Evolutionary conservation across 2,888 invertebrate genomes (phyloP).

Genomic region (Napeogenes inachia): DNA sequence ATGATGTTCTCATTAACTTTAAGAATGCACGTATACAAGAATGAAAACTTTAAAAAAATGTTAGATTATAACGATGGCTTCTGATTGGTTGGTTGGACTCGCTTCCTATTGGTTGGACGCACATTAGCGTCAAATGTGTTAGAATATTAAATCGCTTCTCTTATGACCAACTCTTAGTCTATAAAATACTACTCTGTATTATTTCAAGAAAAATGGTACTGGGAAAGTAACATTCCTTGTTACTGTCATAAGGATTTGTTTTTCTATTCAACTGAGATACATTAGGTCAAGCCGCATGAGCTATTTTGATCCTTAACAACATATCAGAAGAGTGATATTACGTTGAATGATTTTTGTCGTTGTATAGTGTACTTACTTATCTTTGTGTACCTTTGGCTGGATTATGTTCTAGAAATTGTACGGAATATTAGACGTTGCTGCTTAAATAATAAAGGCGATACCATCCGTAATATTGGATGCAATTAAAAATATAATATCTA

Average conservation of each 20-base stretch:
- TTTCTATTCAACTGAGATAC: slow-evolving; percentile 32
- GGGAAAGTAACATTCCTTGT: slow-evolving; percentile 46
- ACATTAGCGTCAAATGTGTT: neutral
- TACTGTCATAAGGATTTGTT: slow-evolving; percentile 42
- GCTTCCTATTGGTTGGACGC: neutral
- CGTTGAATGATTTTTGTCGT: slow-evolving; percentile 7
- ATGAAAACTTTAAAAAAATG: too few relatives aligned
- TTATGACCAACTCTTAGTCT: slow-evolving; percentile 12
- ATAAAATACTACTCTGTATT: slow-evolving; percentile 39
- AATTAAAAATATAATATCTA: slow-evolving; percentile 28
- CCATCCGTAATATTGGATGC: slow-evolving; percentile 7
- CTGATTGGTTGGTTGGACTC: neutral
- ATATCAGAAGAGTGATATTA: slow-evolving; percentile 4
- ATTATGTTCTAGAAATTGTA: slow-evolving; percentile 22
- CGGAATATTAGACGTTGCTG: slow-evolving; percentile 15
- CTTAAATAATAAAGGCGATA: slow-evolving; percentile 1
- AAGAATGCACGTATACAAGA: too few relatives aligned
- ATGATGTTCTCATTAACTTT: too few relatives aligned
- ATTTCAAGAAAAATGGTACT: slow-evolving; percentile 44
- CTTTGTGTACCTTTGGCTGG: slow-evolving; percentile 27
- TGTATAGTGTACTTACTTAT: slow-evolving; percentile 18
- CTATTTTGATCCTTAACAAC: slow-evolving; percentile 18
- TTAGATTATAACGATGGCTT: neutral
- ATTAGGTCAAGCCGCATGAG: slow-evolving; percentile 7
- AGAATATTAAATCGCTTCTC: slow-evolving; percentile 26